Conservation (phyloP, 2,797 vertebrate genomes). For the Neosilurus hyrtlii region DNA sequence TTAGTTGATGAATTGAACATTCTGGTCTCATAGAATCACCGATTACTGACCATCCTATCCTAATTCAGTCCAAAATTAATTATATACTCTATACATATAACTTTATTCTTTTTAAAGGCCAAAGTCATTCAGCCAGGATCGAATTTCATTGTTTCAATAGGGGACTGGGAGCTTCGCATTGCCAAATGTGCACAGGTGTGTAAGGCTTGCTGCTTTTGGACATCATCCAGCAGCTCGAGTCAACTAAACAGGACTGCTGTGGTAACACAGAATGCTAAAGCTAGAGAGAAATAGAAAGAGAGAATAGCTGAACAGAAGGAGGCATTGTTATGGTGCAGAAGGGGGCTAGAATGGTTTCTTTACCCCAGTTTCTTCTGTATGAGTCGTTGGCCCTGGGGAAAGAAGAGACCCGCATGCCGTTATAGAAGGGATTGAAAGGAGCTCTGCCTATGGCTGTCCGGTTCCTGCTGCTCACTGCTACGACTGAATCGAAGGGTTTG, state of each 20-base stretch:
- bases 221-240: slow-evolving; percentile 1
- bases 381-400: slow-evolving; percentile 63
- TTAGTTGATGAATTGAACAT: background rate
- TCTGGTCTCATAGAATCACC: background rate
- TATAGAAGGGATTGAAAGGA: slow-evolving; percentile 58
- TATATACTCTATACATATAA: background rate
- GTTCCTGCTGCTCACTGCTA: slow-evolving; percentile 54
- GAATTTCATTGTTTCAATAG: slow-evolving; percentile 1
- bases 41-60: background rate
- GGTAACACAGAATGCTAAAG: slow-evolving; percentile 17
- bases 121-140: slow-evolving; percentile 6
- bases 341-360: slow-evolving; percentile 49
- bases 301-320: background rate
- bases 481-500: slow-evolving; percentile 55
- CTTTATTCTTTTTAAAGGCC: background rate
- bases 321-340: background rate
- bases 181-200: slow-evolving; percentile 11
- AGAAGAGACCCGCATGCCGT: slow-evolving; percentile 58
- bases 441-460: slow-evolving; percentile 57
- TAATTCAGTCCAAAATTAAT: background rate
- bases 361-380: slow-evolving; percentile 68
- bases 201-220: slow-evolving; percentile 14
- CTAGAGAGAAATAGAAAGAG: slow-evolving; percentile 14
- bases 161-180: slow-evolving; percentile 3
- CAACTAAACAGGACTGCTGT: background rate